These are phyloP conservation scores for Wiebesia pumilae DNA, from an alignment of 1,140 invertebrate genomes.

Conservation along the genomic window DNA sequence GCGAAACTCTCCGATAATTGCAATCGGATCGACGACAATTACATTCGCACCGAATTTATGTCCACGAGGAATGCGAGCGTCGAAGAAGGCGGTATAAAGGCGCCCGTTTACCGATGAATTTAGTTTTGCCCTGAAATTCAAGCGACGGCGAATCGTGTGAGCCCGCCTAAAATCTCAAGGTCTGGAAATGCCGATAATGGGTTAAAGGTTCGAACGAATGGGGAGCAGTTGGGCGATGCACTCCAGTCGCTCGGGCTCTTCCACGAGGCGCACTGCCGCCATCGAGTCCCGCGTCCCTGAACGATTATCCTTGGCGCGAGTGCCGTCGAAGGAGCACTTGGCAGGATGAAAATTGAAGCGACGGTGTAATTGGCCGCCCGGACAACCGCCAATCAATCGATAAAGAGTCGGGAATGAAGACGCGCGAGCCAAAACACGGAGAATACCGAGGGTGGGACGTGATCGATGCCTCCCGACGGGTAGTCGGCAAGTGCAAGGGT, in stretches of 20 bases:
- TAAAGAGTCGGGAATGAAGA: no score
- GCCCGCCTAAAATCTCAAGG: no score
- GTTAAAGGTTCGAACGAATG: no score
- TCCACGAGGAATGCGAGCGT: background rate
- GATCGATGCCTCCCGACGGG: background rate
- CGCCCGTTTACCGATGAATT: no score
- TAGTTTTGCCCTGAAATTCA: no score
- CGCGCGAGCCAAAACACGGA: no score
- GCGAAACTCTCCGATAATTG: constrained; percentile 2
- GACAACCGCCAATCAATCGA: background rate
- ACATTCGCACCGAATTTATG: background rate
- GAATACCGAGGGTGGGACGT: background rate
- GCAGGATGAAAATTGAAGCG: background rate
- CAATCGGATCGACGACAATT: constrained; percentile 23
- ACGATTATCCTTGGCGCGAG: background rate
- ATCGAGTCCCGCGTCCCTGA: no score
- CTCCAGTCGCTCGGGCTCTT: no score
- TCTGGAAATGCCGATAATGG: no score
- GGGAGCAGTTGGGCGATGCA: no score
- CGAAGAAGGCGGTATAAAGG: background rate
- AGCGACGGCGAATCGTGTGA: background rate
- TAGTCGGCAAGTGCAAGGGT: constrained; percentile 38
- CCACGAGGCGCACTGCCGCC: background rate
- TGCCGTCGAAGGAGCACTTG: no score
- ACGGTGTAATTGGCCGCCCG: background rate